Conservation (phyloP, 2,113 vertebrate species). For the Alexandromys fortis region DNA sequence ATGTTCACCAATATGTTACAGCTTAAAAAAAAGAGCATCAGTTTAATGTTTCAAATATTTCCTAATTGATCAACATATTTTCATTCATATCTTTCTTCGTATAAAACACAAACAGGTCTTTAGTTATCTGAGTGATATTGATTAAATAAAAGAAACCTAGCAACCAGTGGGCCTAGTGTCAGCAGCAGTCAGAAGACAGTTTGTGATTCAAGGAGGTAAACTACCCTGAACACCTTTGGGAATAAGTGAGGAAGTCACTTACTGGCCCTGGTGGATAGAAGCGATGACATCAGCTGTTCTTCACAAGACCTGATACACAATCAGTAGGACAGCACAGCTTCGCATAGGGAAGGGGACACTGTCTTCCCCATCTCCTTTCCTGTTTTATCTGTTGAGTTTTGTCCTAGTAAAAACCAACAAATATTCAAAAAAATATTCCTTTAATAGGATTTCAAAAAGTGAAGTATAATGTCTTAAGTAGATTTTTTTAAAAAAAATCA, state of each 20-base stretch:
- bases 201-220: conserved; percentile 15
- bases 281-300: conserved; percentile 72
- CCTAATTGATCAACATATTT: conserved; percentile 5
- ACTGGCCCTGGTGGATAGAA: conserved; percentile 41
- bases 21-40: conserved; percentile 49
- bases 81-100: conserved; percentile 13
- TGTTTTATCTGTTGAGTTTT: conserved; percentile 42
- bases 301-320: conserved; percentile 74
- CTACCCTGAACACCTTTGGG: background rate
- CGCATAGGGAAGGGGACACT: conserved; percentile 69
- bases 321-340: conserved; percentile 58
- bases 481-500: background rate
- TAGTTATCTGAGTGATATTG: background rate
- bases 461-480: conserved; percentile 34
- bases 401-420: background rate
- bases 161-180: background rate
- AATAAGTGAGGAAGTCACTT: background rate
- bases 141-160: background rate
- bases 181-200: background rate
- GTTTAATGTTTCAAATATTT: conserved; percentile 36
- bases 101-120: conserved; percentile 18
- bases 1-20: conserved; percentile 23
- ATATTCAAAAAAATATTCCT: background rate
- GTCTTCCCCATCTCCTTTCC: background rate
- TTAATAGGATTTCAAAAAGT: conserved; percentile 17